A percentile compares a stretch with the other conserved stretches of the same genome.
phyloP scores from a whole-genome alignment of 2,888 invertebrate species.

The Tupiocoris notatus region DNA sequence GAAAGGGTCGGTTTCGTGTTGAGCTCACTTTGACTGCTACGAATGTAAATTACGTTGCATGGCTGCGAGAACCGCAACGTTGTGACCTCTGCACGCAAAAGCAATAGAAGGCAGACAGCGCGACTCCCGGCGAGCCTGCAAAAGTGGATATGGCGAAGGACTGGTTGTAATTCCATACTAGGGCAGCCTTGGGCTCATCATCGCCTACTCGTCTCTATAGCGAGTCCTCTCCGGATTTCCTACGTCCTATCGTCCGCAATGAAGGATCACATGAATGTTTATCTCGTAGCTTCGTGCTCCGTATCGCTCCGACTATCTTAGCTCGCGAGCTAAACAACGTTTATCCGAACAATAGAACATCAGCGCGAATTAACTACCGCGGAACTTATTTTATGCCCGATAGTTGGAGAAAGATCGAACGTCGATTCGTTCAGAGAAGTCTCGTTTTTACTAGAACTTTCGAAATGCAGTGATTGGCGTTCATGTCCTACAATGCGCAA shows the following conservation, averaged over 20 bases:
- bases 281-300: neutral
- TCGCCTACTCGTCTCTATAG: neutral
- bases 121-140: neutral
- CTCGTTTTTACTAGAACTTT: too few species aligned
- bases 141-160: neutral
- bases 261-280: neutral
- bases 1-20: constrained; percentile 39
- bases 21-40: constrained; percentile 29
- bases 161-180: neutral
- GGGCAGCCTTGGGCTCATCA: neutral
- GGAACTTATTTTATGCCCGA: too few species aligned
- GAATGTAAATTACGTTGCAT: constrained; percentile 36
- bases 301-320: neutral
- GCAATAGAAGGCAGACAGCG: neutral
- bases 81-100: constrained; percentile 35
- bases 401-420: too few species aligned
- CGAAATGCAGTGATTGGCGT: too few species aligned
- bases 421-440: too few species aligned
- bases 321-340: too few species aligned
- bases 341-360: too few species aligned
- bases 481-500: too few species aligned
- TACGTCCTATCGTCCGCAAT: neutral
- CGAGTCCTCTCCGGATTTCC: neutral
- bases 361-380: too few species aligned
- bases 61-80: constrained; percentile 3